phyloP scores from a whole-genome alignment of 2,113 vertebrate species.

The Ammodytes dubius region DNA sequence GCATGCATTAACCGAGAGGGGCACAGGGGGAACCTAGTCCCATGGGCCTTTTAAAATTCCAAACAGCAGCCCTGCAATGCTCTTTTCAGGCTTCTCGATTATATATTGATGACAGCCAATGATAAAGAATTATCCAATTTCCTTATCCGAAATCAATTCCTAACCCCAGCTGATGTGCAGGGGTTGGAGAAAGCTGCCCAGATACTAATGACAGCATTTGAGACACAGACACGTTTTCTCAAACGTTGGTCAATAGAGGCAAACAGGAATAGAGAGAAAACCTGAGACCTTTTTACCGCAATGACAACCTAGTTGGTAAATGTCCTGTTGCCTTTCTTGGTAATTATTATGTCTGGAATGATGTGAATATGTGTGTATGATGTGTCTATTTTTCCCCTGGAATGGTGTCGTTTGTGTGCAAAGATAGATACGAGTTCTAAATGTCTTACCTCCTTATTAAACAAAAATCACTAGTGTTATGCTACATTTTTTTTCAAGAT shows the following conservation, averaged over 20 bases:
- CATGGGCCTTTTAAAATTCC: constrained; percentile 55
- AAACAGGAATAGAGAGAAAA: constrained; percentile 42
- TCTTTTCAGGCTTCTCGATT: constrained; percentile 69
- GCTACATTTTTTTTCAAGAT: constrained; percentile 24
- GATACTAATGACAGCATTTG: constrained; percentile 73
- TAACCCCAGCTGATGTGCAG: constrained; percentile 43
- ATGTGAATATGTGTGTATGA: constrained; percentile 11
- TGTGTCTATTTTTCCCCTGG: constrained; percentile 19
- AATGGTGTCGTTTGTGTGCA: constrained; percentile 47
- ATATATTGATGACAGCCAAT: constrained; percentile 74
- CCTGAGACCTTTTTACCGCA: constrained; percentile 32
- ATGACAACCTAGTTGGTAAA: constrained; percentile 61
- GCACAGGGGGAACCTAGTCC: constrained; percentile 54
- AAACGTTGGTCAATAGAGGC: constrained; percentile 68
- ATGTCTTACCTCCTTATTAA: constrained; percentile 34
- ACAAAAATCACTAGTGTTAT: constrained; percentile 52
- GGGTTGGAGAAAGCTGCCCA: constrained; percentile 36
- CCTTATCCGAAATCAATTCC: constrained; percentile 77
- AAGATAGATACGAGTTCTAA: constrained; percentile 33
- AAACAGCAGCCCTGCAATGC: constrained; percentile 54
- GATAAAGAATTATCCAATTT: constrained; percentile 79
- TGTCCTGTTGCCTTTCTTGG: constrained; percentile 61
- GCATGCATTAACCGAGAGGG: constrained; percentile 66
- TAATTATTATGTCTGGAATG: constrained; percentile 55
- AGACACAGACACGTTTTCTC: constrained; percentile 65